Evolutionary conservation across 2,888 invertebrate genomes (phyloP), one percentile per base, ranked within the genome.

Genomic region (Pseudococcus jackbeardsleyi): DNA sequence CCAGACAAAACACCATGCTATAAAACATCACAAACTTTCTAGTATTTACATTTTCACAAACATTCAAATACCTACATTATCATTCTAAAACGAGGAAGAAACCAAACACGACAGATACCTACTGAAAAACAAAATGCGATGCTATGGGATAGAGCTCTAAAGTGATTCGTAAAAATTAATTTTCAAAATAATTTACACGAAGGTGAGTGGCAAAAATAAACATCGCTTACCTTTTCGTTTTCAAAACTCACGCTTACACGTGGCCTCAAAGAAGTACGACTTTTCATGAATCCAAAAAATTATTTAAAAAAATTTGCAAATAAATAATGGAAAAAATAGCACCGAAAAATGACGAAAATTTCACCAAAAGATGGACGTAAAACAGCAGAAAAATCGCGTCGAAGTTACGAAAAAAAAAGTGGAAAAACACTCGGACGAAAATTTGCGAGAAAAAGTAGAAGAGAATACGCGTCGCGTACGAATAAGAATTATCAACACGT

Each of bases 401-500:
- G n/a, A 54, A 54, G 2, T 54, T n/a, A 54, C 19, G 0, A 82
- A 8, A 79, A 42, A 46, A 46, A n/a, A n/a, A 19, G 15, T 54
- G 50, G 22, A 48, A 68, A 68, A 26, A 26, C 68, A 26, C 17
- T 39, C 26, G 26, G 19, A 48, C 9, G 8, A 84, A 46, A 42
- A 85, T 8, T 39, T 3, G 0, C 17, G 9, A 42, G 9, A 42
- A 42, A 79, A 79, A 46, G 11, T 19, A 42, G 0, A 12, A 46
- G 46, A 19, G 19, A 82, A 82, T 79, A 79, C 39, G n/a, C 68
- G 22, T 6, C 33, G 72, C 15, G 50, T 84, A 84, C 82, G 84
- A 19, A 84, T n/a, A 26, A 64, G 85, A 82, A 46, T 85, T 64
- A 85, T 85, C 85, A 59, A 85, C 54, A 85, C 85, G 85, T 59